Percentiles rank a stretch among this genome's conserved stretches.
These are phyloP conservation scores for Bombylius discolor DNA, from an alignment of 2,888 invertebrate genomes.

Conservation along the genomic window DNA sequence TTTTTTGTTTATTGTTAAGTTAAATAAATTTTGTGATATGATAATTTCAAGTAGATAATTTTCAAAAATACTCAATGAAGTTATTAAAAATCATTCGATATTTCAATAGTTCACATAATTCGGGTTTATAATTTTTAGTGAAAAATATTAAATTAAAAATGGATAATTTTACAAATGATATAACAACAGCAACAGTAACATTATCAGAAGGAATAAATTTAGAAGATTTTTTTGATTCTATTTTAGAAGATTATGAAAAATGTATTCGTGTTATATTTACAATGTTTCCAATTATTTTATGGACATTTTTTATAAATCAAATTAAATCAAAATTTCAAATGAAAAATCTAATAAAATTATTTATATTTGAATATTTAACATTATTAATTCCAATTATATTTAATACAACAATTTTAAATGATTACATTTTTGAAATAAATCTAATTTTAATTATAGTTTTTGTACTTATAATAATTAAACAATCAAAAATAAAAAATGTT, in stretches of 20 bases:
- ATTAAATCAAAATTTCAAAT: background rate
- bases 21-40: too few relatives aligned
- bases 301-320: background rate
- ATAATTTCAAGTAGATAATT: too few relatives aligned
- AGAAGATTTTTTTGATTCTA: too few relatives aligned
- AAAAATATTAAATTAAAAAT: too few relatives aligned
- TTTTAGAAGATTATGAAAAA: background rate
- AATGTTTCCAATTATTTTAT: background rate
- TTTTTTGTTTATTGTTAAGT: too few relatives aligned
- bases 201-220: too few relatives aligned
- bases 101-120: too few relatives aligned
- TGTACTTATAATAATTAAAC: background rate
- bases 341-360: background rate
- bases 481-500: background rate
- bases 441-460: background rate
- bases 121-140: too few relatives aligned
- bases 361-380: background rate
- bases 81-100: too few relatives aligned
- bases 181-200: too few relatives aligned
- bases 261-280: background rate
- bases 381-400: background rate
- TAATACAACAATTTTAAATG: background rate
- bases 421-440: background rate
- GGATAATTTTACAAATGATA: too few relatives aligned
- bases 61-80: too few relatives aligned